These are phyloP conservation scores for Halesus radiatus DNA, from an alignment of 1,140 invertebrate species.

Conservation along the genomic window DNA sequence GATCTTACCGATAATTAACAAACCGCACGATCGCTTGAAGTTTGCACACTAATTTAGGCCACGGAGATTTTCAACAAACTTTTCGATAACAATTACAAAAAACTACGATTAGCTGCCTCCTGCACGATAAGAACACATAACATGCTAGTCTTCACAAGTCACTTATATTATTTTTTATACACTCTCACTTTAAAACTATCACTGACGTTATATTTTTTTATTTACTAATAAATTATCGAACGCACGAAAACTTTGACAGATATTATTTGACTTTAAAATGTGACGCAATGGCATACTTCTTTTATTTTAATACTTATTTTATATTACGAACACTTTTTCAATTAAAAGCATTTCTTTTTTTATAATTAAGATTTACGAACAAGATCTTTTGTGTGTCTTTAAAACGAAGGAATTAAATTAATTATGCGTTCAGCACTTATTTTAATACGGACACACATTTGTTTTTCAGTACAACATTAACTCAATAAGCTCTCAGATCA, in stretches of 20 bases:
- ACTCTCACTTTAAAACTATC: not conserved
- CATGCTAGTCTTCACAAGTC: not conserved
- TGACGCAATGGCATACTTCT: not conserved
- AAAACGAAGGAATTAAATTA: too few relatives aligned
- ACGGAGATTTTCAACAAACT: not conserved
- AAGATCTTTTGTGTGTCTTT: too few relatives aligned
- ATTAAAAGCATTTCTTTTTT: not conserved
- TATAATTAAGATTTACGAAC: not conserved
- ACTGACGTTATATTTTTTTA: not conserved
- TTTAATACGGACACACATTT: too few relatives aligned
- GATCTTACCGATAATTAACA: not conserved
- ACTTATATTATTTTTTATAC: not conserved
- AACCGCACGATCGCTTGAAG: not conserved
- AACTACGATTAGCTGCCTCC: not conserved
- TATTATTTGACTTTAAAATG: not conserved
- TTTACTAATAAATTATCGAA: not conserved
- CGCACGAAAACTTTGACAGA: not conserved
- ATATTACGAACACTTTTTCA: conserved; percentile 21
- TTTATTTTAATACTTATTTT: conserved; percentile 17
- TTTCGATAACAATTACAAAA: not conserved
- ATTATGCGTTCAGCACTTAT: too few relatives aligned
- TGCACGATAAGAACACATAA: not conserved
- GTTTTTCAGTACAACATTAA: not conserved
- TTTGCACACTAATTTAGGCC: not conserved
- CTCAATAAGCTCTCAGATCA: not conserved